A percentile compares a stretch with the other conserved stretches of the same genome.
Evolutionary conservation across 2,888 invertebrate species (phyloP).

Genomic region (Drosophila setosimentum): DNA sequence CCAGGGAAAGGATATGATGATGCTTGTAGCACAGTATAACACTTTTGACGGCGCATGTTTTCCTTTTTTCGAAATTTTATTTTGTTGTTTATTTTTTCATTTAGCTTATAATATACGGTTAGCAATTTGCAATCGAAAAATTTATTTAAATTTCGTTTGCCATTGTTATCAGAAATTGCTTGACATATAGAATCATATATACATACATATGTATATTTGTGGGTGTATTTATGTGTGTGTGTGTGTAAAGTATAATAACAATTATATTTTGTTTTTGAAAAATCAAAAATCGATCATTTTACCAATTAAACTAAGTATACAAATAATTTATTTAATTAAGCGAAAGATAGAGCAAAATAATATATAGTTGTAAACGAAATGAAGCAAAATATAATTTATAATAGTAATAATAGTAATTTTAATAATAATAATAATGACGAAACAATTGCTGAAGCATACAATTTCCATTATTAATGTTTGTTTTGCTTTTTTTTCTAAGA

Average conservation of each 20-base stretch:
- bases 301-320: conserved; percentile 51
- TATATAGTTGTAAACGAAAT: conserved; percentile 9
- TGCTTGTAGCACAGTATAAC: conserved; percentile 77
- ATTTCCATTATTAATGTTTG: conserved; percentile 25
- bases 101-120: conserved; percentile 6
- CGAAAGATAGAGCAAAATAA: conserved; percentile 44
- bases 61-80: conserved; percentile 4
- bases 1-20: conserved; percentile 45
- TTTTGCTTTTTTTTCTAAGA: conserved; percentile 36
- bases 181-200: conserved; percentile 18
- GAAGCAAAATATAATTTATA: conserved; percentile 12
- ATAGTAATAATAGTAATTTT: conserved; percentile 19
- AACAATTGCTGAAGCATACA: conserved; percentile 54
- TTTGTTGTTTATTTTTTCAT: not conserved
- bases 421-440: conserved; percentile 23
- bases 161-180: conserved; percentile 44
- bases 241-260: conserved; percentile 58
- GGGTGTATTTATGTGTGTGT: conserved; percentile 36
- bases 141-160: conserved; percentile 24
- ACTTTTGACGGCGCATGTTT: conserved; percentile 40
- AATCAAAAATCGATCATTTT: conserved; percentile 61
- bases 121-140: conserved; percentile 47
- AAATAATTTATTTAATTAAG: conserved; percentile 54
- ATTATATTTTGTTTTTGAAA: conserved; percentile 47
- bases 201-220: not conserved